Evolutionary conservation across 2,888 invertebrate genomes (phyloP), one percentile per base, ranked within the genome.

Genomic region (Cephus runcator): DNA sequence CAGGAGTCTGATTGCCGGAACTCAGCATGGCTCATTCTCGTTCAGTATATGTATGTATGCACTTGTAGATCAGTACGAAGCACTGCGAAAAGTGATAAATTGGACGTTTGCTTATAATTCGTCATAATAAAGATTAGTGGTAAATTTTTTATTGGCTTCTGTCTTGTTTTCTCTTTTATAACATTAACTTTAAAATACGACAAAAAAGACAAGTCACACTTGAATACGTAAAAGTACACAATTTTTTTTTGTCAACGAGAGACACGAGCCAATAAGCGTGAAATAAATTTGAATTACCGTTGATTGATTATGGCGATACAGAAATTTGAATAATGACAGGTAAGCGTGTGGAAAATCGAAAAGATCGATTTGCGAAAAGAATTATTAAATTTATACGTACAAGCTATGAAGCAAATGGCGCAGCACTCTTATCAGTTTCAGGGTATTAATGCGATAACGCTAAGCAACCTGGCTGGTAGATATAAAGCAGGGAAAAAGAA

Each of bases 11-110:
- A 78, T 79, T 81, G 76, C 81, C 81, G 81, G 74, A 78, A 71
- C 76, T 85, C 88, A 83, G 83, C 90, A 90, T 89, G 81, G 83
- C 86, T 88, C 89, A 91, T 90, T 82, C 82, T 87, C 81, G 78
- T 81, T 82, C 77, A 80, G 76, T 36, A 81, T 36, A 81, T 80
- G 76, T 36, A 81, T 80, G 76, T 80, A 23, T 56, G 56, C 56
- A 78, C 79, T 84, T 83, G 77, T 80, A 76, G 76, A 82, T 81
- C 79, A 85, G 83, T 80, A 83, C 82, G 79, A 86, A 84, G 78
- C 83, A 85, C 87, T 87, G 81, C 15, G 81, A 83, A 80, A 34
- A 73, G 11, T 3, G 34, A 40, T 68, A 75, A 33, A n/a, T 69
- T 40, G 4, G 75, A 40, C 11, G 31, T 68, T 68, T 69, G 23